Conservation (phyloP, 2,113 vertebrate genomes). For the Telmatochromis sp. region DNA sequence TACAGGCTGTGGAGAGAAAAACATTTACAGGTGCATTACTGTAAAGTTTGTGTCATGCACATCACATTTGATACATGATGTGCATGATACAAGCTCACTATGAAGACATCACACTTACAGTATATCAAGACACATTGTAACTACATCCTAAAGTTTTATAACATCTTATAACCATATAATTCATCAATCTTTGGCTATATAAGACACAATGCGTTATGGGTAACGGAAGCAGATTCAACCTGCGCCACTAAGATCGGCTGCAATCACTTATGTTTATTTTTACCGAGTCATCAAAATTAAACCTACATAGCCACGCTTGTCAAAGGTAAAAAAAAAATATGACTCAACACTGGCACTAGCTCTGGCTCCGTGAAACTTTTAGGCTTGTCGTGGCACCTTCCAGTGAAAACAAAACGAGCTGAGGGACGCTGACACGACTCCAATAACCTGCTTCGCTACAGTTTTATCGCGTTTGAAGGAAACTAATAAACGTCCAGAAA, state of each 20-base stretch:
- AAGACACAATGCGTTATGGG: neutral
- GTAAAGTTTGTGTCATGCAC: neutral
- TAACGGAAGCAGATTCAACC: neutral
- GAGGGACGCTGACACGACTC: neutral
- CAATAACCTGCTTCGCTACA: neutral
- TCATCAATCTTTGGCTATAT: neutral
- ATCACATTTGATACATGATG: neutral
- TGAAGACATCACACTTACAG: neutral
- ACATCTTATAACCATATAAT: neutral
- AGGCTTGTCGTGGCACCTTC: neutral
- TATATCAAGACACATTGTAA: neutral
- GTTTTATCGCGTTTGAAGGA: neutral
- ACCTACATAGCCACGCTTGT: neutral
- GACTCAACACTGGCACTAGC: neutral
- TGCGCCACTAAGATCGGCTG: neutral
- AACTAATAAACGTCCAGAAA: neutral
- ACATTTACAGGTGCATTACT: neutral
- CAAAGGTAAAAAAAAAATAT: neutral
- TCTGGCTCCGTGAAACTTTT: neutral
- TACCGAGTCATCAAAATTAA: neutral
- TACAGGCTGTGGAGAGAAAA: constrained; percentile 24
- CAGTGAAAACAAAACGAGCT: neutral
- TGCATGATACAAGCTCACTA: neutral
- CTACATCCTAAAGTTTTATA: neutral
- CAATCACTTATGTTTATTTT: neutral